phyloP scores from a whole-genome alignment of 2,888 invertebrate genomes.

The Platynereis dumerilii region DNA sequence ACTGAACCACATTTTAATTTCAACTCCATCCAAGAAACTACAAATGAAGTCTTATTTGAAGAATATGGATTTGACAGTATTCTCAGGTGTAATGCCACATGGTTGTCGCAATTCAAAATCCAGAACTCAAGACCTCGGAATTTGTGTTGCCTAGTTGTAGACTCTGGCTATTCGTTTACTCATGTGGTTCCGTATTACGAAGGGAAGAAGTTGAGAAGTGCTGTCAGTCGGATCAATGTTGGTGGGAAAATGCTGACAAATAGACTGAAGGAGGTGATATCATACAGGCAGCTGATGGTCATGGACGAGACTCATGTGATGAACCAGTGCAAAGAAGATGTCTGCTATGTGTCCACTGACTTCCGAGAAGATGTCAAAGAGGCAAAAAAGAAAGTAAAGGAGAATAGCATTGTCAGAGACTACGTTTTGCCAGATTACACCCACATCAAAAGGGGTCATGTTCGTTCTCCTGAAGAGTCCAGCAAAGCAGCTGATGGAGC shows the following conservation, averaged over 20 bases:
- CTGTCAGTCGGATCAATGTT: slow-evolving; percentile 80
- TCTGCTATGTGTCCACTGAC: slow-evolving; percentile 88
- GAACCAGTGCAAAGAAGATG: slow-evolving; percentile 97
- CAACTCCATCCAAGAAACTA: slow-evolving; percentile 87
- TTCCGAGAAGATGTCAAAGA: slow-evolving; percentile 74
- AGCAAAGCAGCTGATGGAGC: slow-evolving; percentile 47
- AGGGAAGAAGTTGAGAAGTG: slow-evolving; percentile 72
- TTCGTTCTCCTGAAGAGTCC: slow-evolving; percentile 66
- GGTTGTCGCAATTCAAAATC: slow-evolving; percentile 77
- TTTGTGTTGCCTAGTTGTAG: slow-evolving; percentile 79
- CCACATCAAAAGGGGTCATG: slow-evolving; percentile 80
- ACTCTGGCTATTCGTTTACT: slow-evolving; percentile 94
- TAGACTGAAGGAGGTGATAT: slow-evolving; percentile 95
- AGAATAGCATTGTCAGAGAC: slow-evolving; percentile 78
- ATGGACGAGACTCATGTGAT: slow-evolving; percentile 99
- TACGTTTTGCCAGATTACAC: slow-evolving; percentile 98
- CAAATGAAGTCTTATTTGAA: slow-evolving; percentile 96
- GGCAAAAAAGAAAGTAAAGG: slow-evolving; percentile 57
- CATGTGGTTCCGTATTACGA: slow-evolving; percentile 85
- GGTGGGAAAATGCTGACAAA: slow-evolving; percentile 98
- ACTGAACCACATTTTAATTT: slow-evolving; percentile 97
- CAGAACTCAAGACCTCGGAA: slow-evolving; percentile 62
- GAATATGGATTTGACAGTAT: slow-evolving; percentile 91
- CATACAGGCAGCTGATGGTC: slow-evolving; percentile 94
- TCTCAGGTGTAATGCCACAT: slow-evolving; percentile 79